Percentiles rank a stretch among this genome's conserved stretches.
Evolutionary conservation across 2,888 invertebrate genomes (phyloP).

Genomic region (Heteropelma amictum): DNA sequence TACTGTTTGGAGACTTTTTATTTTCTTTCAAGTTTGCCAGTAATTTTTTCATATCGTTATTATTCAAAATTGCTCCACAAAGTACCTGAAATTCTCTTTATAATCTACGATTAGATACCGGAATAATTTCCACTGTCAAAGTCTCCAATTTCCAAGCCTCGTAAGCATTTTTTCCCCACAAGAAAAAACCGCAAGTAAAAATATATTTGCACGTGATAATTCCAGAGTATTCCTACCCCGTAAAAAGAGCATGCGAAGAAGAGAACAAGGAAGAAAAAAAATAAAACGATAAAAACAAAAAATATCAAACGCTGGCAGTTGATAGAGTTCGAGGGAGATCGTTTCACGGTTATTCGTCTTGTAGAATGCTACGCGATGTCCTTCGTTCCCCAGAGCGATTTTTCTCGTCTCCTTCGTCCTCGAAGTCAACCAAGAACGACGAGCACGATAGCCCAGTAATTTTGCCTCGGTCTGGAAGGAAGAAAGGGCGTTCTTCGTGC

Average conservation of each 20-base stretch:
- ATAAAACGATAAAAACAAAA: neutral
- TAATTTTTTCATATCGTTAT: no score
- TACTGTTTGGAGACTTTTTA: no score
- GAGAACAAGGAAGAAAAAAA: neutral
- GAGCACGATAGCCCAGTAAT: slow-evolving; percentile 43
- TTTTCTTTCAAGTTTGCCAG: no score
- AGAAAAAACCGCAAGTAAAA: no score
- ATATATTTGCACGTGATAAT: no score
- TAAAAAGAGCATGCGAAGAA: neutral
- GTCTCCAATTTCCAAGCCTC: no score
- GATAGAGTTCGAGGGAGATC: slow-evolving; percentile 20
- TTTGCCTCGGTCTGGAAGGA: slow-evolving; percentile 47
- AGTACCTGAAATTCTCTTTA: no score
- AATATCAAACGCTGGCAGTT: neutral
- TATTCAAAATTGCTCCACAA: no score
- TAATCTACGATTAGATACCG: no score
- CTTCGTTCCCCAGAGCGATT: slow-evolving; percentile 37
- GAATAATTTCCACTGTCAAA: no score
- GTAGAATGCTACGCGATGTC: slow-evolving; percentile 46
- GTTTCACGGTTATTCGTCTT: slow-evolving; percentile 52
- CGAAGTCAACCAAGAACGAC: slow-evolving; percentile 45
- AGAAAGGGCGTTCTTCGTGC: slow-evolving; percentile 58
- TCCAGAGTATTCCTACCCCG: no score
- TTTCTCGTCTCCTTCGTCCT: slow-evolving; percentile 49
- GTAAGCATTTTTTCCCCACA: no score